Base-by-base conservation (phyloP, 2,888 invertebrate species). In the Falcaria lacertinaria region DNA sequence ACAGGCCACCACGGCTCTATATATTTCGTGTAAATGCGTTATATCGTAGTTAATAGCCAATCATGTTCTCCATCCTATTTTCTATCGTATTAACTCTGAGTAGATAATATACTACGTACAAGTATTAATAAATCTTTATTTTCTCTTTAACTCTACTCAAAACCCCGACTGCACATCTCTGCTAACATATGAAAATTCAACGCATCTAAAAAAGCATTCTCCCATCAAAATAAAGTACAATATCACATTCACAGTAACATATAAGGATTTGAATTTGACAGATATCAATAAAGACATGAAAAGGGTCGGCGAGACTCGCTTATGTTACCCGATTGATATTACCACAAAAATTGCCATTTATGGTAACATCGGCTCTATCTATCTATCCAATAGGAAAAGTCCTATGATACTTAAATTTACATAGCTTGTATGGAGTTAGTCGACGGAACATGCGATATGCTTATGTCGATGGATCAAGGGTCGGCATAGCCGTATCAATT, bases 241-340 rank as follows among this genome's bases (percentile, higher is more conserved):
- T 52, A 52, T 57, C 47, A 47, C 44, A 49, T 54, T 50, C 43
- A 43, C 52, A 53, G 50, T 52, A 54, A 49, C 51, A 56, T 58
- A 49, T 49, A 7, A 8, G 28, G 49, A 48, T 67, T 59, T 55
- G 54, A 69, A 70, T 73, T 65, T 75, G 75, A 74, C 73, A 71
- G 69, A 70, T 67, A 76, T 71, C 71, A 73, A 78, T 76, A 70
- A 67, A 67, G 63, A 69, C 64, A 72, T 69, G 74, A 75, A 66
- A 74, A 80, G 76, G 80, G 77, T 77, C 76, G 69, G 50, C 56
- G 42, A 38, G 52, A 54, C 65, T 68, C 72, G 74, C 77, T 80
- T 81, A 79, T 75, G 77, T 69, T 72, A 63, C 67, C 57, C 71
- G 71, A 80, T 79, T 75, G 80, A 80, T 83, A 81, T 80, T 74